Conservation (phyloP, 2,113 vertebrate genomes). For the Grammomys dolichurus region DNA sequence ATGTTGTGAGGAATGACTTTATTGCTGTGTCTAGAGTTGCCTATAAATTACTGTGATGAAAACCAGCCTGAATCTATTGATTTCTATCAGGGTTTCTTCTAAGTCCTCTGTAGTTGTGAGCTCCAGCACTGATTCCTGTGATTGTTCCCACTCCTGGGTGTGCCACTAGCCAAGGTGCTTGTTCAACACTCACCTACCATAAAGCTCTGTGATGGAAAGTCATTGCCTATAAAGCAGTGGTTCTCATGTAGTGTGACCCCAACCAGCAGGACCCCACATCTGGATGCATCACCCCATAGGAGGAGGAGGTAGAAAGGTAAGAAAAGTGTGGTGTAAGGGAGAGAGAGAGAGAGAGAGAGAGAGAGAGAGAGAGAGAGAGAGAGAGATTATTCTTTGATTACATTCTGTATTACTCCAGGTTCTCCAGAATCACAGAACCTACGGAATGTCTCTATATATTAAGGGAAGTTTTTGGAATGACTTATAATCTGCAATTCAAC, state of each 20-base stretch:
- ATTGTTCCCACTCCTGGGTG: background rate
- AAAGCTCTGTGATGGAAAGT: background rate
- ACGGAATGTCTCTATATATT: too few species aligned
- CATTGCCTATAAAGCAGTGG: background rate
- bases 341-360: too few species aligned
- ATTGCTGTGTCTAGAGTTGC: background rate
- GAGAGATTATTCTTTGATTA: background rate
- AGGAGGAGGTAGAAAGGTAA: background rate
- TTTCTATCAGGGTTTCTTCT: background rate
- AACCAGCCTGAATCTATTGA: background rate
- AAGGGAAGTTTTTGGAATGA: too few species aligned
- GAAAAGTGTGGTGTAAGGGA: too few species aligned
- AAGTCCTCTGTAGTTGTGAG: background rate
- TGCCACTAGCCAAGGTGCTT: background rate
- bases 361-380: too few species aligned
- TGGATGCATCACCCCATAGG: background rate
- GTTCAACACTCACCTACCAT: background rate
- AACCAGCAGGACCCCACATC: background rate
- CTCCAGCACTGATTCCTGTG: background rate
- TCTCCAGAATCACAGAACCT: too few species aligned
- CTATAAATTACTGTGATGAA: background rate
- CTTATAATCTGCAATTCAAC: too few species aligned
- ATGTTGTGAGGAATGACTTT: background rate
- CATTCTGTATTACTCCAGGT: background rate
- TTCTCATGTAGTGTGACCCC: background rate